Percentiles rank a stretch among this genome's conserved stretches.
Evolutionary conservation across 30 jellyfish, hydroid and myxozoan genomes (phyloP).

Genomic region (Sanderia malayensis): DNA sequence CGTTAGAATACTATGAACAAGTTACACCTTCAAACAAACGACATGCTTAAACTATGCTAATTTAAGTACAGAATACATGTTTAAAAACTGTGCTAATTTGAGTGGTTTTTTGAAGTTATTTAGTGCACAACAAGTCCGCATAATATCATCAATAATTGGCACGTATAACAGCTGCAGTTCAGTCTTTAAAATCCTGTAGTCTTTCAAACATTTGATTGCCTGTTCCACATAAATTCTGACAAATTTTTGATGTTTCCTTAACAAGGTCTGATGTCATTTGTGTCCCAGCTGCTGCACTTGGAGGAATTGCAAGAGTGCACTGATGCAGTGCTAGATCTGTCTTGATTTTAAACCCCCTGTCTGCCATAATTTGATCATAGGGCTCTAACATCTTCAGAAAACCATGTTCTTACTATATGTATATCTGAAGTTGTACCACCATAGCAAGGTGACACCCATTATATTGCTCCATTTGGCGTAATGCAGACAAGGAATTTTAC

Average conservation of each 20-base stretch:
- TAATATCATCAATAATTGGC: slow-evolving; percentile 44
- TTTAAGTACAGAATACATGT: too few species aligned
- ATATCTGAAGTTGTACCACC: slow-evolving; percentile 57
- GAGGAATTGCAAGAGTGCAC: slow-evolving; percentile 39
- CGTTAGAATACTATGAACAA: not conserved
- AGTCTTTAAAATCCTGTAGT: slow-evolving; percentile 31
- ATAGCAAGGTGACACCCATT: slow-evolving; percentile 72
- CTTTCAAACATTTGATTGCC: slow-evolving; percentile 30
- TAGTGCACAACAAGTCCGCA: slow-evolving; percentile 31
- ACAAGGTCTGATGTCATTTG: slow-evolving; percentile 27
- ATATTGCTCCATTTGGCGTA: slow-evolving; percentile 38
- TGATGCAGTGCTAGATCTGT: slow-evolving; percentile 35
- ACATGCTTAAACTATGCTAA: too few species aligned
- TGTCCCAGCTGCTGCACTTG: slow-evolving; percentile 41
- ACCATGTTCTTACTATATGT: slow-evolving; percentile 9
- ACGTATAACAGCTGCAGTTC: slow-evolving; percentile 15
- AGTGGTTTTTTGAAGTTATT: not conserved
- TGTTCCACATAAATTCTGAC: slow-evolving; percentile 48
- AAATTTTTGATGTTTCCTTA: slow-evolving; percentile 29
- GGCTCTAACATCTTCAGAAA: slow-evolving; percentile 38
- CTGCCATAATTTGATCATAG: slow-evolving; percentile 56
- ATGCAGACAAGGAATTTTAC: slow-evolving; percentile 20
- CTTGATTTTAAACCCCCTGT: slow-evolving; percentile 43
- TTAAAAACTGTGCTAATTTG: not conserved
- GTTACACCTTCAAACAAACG: not conserved